A percentile compares a stretch with the other conserved stretches of the same genome.
phyloP scores from a whole-genome alignment of 1,140 invertebrate species.

The Bombus difficillimus region DNA sequence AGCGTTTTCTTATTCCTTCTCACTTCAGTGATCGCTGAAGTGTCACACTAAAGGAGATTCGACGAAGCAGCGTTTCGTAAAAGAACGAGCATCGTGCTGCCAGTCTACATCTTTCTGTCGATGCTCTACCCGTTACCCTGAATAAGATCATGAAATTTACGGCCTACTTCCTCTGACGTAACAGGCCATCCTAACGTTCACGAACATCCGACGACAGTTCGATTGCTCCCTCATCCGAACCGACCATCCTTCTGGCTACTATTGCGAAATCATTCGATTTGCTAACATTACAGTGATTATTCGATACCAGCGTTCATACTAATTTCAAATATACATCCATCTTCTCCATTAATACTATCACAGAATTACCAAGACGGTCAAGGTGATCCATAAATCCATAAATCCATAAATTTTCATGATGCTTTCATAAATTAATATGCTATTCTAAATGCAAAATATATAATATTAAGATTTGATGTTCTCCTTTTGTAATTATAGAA shows the following conservation, averaged over 20 bases:
- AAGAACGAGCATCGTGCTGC: conserved; percentile 11
- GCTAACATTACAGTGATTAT: conserved; percentile 57
- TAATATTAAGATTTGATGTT: too few relatives aligned
- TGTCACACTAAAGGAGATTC: conserved; percentile 19
- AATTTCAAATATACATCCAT: background rate
- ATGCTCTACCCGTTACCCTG: conserved; percentile 26
- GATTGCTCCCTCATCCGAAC: conserved; percentile 63
- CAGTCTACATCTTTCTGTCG: background rate
- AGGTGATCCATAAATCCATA: too few relatives aligned
- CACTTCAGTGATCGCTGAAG: conserved; percentile 14
- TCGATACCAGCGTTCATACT: background rate
- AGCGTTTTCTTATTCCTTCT: conserved; percentile 39
- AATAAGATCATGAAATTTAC: conserved; percentile 64
- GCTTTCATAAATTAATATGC: too few relatives aligned
- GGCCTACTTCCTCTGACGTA: conserved; percentile 55
- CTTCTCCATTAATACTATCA: background rate
- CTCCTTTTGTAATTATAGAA: background rate
- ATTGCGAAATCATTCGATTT: conserved; percentile 45
- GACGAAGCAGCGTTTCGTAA: conserved; percentile 22
- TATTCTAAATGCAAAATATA: too few relatives aligned
- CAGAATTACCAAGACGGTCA: background rate
- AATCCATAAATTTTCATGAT: background rate
- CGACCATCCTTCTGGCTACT: conserved; percentile 1
- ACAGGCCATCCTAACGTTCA: conserved; percentile 26
- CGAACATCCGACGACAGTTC: conserved; percentile 41